Evolutionary conservation across 2,113 vertebrate species (phyloP).

Genomic region (Pithys albifrons): DNA sequence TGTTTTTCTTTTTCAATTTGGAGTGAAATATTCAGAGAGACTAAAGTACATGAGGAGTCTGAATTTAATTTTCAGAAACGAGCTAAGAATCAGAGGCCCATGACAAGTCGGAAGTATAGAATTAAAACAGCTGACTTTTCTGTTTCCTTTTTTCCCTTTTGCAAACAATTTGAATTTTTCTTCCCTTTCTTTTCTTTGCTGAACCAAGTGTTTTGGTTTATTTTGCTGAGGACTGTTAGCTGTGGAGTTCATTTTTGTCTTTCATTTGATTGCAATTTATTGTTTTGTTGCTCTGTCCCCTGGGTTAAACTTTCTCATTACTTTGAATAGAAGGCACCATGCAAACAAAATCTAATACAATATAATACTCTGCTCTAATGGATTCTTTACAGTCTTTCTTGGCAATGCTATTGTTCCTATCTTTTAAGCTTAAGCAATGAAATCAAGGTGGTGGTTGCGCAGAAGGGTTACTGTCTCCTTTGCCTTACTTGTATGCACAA

Average conservation of each 20-base stretch:
- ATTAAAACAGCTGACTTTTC: neutral
- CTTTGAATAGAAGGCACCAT: constrained; percentile 58
- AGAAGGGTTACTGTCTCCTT: neutral
- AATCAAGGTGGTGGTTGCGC: constrained; percentile 10
- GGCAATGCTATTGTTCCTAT: constrained; percentile 27
- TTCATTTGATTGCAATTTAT: constrained; percentile 37
- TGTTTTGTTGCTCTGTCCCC: constrained; percentile 22
- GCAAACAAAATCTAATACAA: constrained; percentile 60
- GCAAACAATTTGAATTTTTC: neutral
- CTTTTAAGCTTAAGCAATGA: constrained; percentile 19
- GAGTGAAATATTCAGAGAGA: neutral
- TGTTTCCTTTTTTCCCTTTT: neutral
- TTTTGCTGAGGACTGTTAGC: neutral
- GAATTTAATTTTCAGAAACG: neutral
- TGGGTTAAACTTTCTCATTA: constrained; percentile 48
- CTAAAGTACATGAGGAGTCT: neutral
- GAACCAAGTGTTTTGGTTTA: neutral
- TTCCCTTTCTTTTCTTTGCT: neutral
- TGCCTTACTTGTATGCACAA: neutral
- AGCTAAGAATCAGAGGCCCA: neutral
- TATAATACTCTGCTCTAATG: constrained; percentile 50
- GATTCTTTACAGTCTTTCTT: constrained; percentile 56
- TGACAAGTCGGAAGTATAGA: neutral
- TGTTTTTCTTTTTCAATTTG: neutral
- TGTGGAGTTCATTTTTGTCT: constrained; percentile 1